Evolutionary conservation across 1,140 invertebrate species (phyloP), one percentile per base, ranked within the genome.

Genomic region (Caenorhabditis elegans): DNA sequence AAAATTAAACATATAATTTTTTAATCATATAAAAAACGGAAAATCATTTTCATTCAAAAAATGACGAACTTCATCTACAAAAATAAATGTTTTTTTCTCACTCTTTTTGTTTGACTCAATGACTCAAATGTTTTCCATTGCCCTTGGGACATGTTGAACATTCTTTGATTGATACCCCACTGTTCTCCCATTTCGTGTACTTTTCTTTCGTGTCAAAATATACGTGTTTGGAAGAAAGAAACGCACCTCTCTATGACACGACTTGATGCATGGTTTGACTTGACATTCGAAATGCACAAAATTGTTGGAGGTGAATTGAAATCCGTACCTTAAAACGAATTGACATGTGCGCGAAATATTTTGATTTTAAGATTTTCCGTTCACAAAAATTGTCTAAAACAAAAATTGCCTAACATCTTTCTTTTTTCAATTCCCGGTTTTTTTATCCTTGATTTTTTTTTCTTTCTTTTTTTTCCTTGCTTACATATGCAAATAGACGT

Each of bases 401-500:
- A n/a, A n/a, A n/a, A n/a, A n/a, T n/a, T n/a, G n/a, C n/a, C n/a
- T n/a, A n/a, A n/a, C n/a, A n/a, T n/a, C n/a, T n/a, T 53, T 49
- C 47, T 19, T 49, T 10, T 19, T 55, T 26, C 5, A 24, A 26
- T 28, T 26, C 11, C 24, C n/a, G 6, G 5, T 70, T 70, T 39
- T 43, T 22, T 13, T 39, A n/a, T 39, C 5, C n/a, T 26, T 70
- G 60, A 70, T 70, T 70, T 43, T 24, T 26, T 70, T 39, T 70
- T 70, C 19, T 26, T 43, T 24, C 19, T 19, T 34, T 65, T 34
- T 65, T 65, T 36, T 70, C 3, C 26, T 49, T 43, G 10, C 79
- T 70, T 81, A 84, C 83, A 84, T 84, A 55, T 84, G 82, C 22
- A 84, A 49, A 53, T 84, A 84, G 75, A 84, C 82, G 49, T 84